phyloP scores from a whole-genome alignment of 1,140 invertebrate genomes.

The Diprion similis region DNA sequence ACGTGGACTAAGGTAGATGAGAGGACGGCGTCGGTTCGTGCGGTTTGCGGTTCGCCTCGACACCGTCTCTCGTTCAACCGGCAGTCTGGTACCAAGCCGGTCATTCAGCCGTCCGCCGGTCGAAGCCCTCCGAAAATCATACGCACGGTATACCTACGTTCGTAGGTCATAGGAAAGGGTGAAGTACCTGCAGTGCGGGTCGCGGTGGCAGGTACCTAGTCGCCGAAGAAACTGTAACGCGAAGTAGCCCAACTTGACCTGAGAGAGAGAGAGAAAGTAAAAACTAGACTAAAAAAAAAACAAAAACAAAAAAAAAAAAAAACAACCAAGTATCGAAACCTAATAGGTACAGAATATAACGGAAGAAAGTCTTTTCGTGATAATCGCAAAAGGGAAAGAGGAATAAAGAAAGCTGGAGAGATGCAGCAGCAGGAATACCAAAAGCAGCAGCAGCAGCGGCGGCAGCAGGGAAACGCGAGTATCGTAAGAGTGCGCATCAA shows the following conservation, averaged over 20 bases:
- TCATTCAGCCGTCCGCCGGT: too few species aligned
- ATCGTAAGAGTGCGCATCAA: conserved; percentile 22
- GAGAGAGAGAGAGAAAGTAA: not conserved
- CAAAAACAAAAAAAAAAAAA: too few species aligned
- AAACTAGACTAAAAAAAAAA: not conserved
- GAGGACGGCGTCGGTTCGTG: conserved; percentile 1
- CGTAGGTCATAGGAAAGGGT: too few species aligned
- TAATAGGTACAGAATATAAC: conserved; percentile 15
- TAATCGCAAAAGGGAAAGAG: not conserved
- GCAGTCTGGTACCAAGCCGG: too few species aligned
- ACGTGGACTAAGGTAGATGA: not conserved
- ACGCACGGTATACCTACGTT: too few species aligned
- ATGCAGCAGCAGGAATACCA: not conserved
- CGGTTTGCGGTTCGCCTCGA: conserved; percentile 1
- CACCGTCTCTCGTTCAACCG: not conserved
- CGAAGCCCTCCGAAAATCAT: too few species aligned
- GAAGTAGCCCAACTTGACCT: too few species aligned
- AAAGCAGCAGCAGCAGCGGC: conserved; percentile 24
- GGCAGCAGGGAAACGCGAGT: conserved; percentile 27
- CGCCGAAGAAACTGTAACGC: too few species aligned
- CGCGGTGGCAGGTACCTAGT: too few species aligned
- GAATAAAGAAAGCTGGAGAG: conserved; percentile 23
- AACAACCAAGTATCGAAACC: not conserved
- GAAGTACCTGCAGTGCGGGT: too few species aligned
- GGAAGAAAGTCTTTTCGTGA: conserved; percentile 8